Base-by-base conservation (phyloP, 1,140 invertebrate genomes). In the Papilio machaon region DNA sequence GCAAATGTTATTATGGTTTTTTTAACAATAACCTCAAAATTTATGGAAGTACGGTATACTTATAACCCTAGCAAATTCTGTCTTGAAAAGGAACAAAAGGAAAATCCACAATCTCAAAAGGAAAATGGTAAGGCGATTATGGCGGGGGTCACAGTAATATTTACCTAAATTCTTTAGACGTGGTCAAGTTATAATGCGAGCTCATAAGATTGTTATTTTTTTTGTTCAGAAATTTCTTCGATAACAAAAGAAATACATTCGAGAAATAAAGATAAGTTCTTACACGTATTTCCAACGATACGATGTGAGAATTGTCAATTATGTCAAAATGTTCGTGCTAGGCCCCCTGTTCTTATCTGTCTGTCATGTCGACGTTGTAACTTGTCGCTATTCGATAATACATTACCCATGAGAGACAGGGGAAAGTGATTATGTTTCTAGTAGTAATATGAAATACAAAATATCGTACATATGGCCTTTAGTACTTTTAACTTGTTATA, bases 81-180 rank as follows among this genome's bases (percentile, higher is more conserved):
- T 19, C 3, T 38, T 30, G 64, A 70, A 70, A 70, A 38, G 64
- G 64, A 70, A 70, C 64, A 70, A 70, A 70, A 70, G 30, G 64
- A 70, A 70, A 17, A 70, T 70, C 64, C 30, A 70, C 64, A 70
- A 70, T 70, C 30, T 70, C 64, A 70, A 70, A 70, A 70, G 64
- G 19, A 70, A 70, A 70, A 70, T 70, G 64, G 64, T 70, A 70
- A 70, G 64, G 30, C 64, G 64, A 70, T 70, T 70, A 70, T 70
- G n/a, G 64, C 64, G 13, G 64, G 60, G 64, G 64, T 70, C 64
- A 70, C 30, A 5, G 64, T 70, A 2, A 35, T 70, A 70, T 70
- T 70, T 70, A 70, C 64, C 64, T 70, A 38, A 70, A 70, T 70
- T 70, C 64, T 38, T 70, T 70, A 35, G 30, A 35, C 64, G 13